Conservation (phyloP, 1,140 invertebrate genomes). For the Procambarus virginalis region DNA sequence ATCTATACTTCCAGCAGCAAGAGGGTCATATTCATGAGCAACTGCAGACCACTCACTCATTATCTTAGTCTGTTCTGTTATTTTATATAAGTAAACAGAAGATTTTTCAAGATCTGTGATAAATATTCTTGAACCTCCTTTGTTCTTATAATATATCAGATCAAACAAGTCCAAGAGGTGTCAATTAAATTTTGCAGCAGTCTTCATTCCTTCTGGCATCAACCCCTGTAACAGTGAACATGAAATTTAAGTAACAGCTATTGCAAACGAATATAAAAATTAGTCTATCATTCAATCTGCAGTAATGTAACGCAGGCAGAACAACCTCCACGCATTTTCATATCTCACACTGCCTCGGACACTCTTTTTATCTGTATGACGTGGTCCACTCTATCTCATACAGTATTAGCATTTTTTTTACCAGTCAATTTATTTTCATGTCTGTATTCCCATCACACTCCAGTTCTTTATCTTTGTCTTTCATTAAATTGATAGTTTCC, state of each 20-base stretch:
- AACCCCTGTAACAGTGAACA: slow-evolving; percentile 8
- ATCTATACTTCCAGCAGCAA: slow-evolving; percentile 38
- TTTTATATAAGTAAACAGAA: neutral
- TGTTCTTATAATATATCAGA: neutral
- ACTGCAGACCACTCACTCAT: slow-evolving; percentile 35
- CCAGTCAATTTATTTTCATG: too few species aligned
- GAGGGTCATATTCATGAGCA: slow-evolving; percentile 38
- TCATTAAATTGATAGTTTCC: too few species aligned
- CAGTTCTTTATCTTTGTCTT: too few species aligned
- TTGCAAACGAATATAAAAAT: too few species aligned
- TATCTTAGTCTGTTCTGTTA: neutral
- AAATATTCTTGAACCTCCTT: neutral
- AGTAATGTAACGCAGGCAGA: too few species aligned
- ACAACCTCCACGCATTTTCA: too few species aligned
- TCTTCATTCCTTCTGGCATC: slow-evolving; percentile 1
- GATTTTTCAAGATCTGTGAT: neutral
- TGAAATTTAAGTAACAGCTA: neutral
- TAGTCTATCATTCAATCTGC: neutral
- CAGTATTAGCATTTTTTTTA: too few species aligned
- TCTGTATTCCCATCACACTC: too few species aligned
- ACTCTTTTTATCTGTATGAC: too few species aligned
- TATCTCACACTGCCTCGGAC: too few species aligned
- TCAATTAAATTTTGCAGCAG: neutral
- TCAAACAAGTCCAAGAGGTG: neutral
- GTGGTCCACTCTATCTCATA: too few species aligned